Percentiles rank a stretch among this genome's conserved stretches.
phyloP scores from a whole-genome alignment of 2,113 vertebrate genomes.

The Aspidoscelis tigris region DNA sequence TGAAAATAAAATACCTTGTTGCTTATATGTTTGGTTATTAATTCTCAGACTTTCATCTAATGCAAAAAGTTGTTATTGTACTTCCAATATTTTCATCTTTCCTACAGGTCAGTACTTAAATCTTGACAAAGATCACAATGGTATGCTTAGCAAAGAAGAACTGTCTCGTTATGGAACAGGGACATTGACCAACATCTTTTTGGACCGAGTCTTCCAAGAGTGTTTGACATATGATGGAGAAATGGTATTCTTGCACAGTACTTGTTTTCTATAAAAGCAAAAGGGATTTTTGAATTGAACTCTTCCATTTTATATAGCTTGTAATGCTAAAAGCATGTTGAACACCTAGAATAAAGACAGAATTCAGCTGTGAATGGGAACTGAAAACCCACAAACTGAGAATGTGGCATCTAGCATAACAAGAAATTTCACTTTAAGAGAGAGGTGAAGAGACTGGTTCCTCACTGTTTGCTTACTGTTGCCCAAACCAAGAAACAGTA shows the following conservation, averaged over 20 bases:
- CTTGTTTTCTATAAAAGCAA: background rate
- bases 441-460: background rate
- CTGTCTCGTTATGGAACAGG: slow-evolving; percentile 96
- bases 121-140: slow-evolving; percentile 97
- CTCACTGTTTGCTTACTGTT: slow-evolving; percentile 27
- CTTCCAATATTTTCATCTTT: slow-evolving; percentile 18
- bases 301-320: slow-evolving; percentile 17
- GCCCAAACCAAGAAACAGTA: slow-evolving; percentile 27
- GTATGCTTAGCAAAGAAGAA: slow-evolving; percentile 99
- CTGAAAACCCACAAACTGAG: slow-evolving; percentile 6
- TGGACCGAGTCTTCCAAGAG: slow-evolving; percentile 96
- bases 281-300: background rate
- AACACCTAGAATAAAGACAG: background rate
- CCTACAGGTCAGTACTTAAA: slow-evolving; percentile 93
- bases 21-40: background rate
- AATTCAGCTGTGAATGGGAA: background rate
- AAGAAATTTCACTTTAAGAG: slow-evolving; percentile 19
- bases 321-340: background rate
- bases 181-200: slow-evolving; percentile 92
- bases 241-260: slow-evolving; percentile 83
- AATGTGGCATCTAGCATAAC: slow-evolving; percentile 29
- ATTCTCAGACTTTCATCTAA: background rate
- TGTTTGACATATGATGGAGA: slow-evolving; percentile 97
- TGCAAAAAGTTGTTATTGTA: background rate
- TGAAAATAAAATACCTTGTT: background rate